Conservation (phyloP, 1,140 invertebrate genomes). For the Neocloeon triangulifer region DNA sequence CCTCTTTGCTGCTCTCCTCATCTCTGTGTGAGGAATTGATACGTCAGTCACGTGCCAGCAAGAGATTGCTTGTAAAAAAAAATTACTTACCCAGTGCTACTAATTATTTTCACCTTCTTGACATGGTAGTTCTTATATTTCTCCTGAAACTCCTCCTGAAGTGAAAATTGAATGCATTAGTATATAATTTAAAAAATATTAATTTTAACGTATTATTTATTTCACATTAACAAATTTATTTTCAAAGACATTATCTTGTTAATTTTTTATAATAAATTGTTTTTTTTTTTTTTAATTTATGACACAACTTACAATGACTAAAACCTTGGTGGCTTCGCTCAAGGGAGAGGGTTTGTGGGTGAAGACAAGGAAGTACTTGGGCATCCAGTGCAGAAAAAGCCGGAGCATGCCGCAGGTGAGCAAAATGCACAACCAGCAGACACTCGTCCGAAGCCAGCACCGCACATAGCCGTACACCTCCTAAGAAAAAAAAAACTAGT, state of each 20-base stretch:
- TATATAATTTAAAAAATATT: neutral
- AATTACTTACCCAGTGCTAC: slow-evolving; percentile 19
- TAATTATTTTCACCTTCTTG: slow-evolving; percentile 19
- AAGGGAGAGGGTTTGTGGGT: slow-evolving; percentile 31
- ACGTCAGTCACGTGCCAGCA: too few relatives aligned
- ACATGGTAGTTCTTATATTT: slow-evolving; percentile 28
- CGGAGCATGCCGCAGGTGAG: slow-evolving; percentile 31
- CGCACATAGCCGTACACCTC: slow-evolving; percentile 30
- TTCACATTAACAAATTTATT: too few relatives aligned
- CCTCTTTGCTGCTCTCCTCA: slow-evolving; percentile 6
- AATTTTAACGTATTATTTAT: too few relatives aligned
- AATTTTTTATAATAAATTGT: too few relatives aligned
- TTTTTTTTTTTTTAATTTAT: too few relatives aligned
- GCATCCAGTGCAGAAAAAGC: slow-evolving; percentile 43
- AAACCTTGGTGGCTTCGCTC: slow-evolving; percentile 28
- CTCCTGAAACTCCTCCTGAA: slow-evolving; percentile 25
- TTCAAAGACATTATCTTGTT: too few relatives aligned
- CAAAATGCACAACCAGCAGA: slow-evolving; percentile 34
- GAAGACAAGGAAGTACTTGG: slow-evolving; percentile 31
- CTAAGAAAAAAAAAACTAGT: too few relatives aligned
- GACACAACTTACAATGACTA: slow-evolving; percentile 34
- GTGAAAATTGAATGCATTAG: slow-evolving; percentile 5
- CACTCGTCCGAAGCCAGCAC: slow-evolving; percentile 17
- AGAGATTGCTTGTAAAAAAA: too few relatives aligned
- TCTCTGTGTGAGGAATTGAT: too few relatives aligned